Evolutionary conservation across 2,797 vertebrate species (phyloP).

Genomic region (Buceros bicornis): DNA sequence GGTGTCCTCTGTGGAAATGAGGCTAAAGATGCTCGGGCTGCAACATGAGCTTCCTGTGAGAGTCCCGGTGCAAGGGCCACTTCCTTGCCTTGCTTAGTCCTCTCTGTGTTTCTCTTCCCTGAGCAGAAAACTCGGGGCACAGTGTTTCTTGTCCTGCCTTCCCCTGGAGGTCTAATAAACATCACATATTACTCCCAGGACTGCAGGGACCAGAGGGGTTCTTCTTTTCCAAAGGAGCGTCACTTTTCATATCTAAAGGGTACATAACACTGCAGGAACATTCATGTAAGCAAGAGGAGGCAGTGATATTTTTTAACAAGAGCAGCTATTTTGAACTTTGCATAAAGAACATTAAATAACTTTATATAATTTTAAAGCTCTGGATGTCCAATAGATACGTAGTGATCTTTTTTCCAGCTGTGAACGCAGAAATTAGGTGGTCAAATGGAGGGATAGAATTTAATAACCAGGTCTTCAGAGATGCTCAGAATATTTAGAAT

Average conservation of each 20-base stretch:
- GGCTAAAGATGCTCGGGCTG: not conserved
- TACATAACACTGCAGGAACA: not conserved
- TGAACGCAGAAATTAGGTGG: not conserved
- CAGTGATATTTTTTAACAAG: not conserved
- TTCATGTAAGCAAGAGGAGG: not conserved
- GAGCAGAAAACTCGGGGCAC: not conserved
- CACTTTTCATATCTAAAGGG: not conserved
- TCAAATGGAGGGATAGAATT: not conserved
- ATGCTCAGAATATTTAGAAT: not conserved
- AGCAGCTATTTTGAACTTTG: not conserved
- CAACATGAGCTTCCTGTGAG: not conserved
- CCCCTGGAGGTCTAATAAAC: not conserved
- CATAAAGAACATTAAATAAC: not conserved
- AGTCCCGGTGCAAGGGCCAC: not conserved
- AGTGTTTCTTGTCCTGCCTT: not conserved
- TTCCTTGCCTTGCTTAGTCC: not conserved
- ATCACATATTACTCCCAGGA: not conserved
- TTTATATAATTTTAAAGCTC: not conserved
- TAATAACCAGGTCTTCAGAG: not conserved
- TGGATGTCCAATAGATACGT: not conserved
- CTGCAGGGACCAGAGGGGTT: not conserved
- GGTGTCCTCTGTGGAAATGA: not conserved
- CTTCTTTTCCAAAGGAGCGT: not conserved
- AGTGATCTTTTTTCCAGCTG: not conserved
- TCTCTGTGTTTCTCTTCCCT: not conserved